Evolutionary conservation across 2,797 vertebrate species (phyloP).

Genomic region (Pitangus sulphuratus): DNA sequence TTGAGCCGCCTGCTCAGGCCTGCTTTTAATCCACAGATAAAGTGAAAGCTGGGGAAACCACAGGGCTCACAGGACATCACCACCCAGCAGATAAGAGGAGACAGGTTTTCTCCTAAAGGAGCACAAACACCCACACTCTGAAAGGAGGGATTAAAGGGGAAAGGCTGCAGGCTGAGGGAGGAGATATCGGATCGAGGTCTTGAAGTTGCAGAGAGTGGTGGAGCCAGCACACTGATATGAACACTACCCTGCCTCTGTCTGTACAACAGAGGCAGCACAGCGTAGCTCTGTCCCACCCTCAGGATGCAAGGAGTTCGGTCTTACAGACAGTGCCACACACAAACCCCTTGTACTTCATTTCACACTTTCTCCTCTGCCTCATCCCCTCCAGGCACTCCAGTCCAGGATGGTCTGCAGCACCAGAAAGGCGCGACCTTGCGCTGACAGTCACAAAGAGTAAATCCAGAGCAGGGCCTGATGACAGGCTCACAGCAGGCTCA

Average conservation of each 20-base stretch:
- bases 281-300: rapidly evolving
- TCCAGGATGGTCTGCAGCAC: not conserved
- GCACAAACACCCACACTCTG: not conserved
- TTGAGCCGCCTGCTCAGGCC: not conserved
- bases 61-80: not conserved
- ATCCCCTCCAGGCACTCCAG: rapidly evolving
- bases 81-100: not conserved
- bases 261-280: not conserved
- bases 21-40: conserved; percentile 12
- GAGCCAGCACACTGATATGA: not conserved
- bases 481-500: not conserved
- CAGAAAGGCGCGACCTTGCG: not conserved
- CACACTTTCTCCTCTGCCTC: not conserved
- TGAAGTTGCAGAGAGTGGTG: not conserved
- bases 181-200: not conserved
- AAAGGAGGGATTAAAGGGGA: not conserved
- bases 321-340: not conserved
- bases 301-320: rapidly evolving
- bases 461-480: not conserved
- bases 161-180: not conserved
- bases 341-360: not conserved
- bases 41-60: not conserved
- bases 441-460: not conserved
- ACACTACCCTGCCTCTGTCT: rapidly evolving
- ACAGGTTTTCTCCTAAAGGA: not conserved